Evolutionary conservation across 2,113 vertebrate genomes (phyloP).

Genomic region (Melanerpes aurifrons): DNA sequence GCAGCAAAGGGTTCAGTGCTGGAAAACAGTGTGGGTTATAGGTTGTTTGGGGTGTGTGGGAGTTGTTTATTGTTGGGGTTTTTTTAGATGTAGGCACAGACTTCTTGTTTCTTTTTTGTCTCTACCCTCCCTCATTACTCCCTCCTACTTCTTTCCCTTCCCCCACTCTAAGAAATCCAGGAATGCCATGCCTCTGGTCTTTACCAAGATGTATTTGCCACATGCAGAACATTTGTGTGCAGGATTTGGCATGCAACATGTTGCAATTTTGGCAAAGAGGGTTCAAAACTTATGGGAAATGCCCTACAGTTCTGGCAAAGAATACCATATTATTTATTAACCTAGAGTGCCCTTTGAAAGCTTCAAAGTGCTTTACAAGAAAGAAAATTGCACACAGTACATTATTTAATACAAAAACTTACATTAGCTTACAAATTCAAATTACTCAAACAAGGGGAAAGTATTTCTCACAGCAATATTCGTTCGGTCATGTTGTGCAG

Average conservation of each 20-base stretch:
- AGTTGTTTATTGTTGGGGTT: background rate
- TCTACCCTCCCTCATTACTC: background rate
- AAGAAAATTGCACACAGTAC: constrained; percentile 54
- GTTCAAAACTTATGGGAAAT: constrained; percentile 55
- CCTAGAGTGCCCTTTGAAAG: constrained; percentile 61
- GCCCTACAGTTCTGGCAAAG: constrained; percentile 66
- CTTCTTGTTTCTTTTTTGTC: background rate
- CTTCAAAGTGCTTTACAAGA: constrained; percentile 65
- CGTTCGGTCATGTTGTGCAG: constrained; percentile 59
- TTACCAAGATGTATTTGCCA: constrained; percentile 16
- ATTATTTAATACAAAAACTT: constrained; percentile 68
- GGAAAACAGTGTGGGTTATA: background rate
- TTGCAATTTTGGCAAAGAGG: constrained; percentile 57
- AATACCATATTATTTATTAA: constrained; percentile 58
- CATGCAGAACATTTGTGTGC: constrained; percentile 43
- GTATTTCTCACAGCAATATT: constrained; percentile 43
- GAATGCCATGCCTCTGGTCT: constrained; percentile 39
- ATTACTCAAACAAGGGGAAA: constrained; percentile 35
- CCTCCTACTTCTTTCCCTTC: constrained; percentile 15
- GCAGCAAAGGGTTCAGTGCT: background rate
- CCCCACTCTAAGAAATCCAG: constrained; percentile 20
- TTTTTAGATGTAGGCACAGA: background rate
- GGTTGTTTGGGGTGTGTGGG: background rate
- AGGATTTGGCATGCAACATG: constrained; percentile 54
- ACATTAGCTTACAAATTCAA: constrained; percentile 67